Evolutionary conservation across 2,888 invertebrate genomes (phyloP), one percentile per base, ranked within the genome.

Genomic region (Chrysina gloriosa): DNA sequence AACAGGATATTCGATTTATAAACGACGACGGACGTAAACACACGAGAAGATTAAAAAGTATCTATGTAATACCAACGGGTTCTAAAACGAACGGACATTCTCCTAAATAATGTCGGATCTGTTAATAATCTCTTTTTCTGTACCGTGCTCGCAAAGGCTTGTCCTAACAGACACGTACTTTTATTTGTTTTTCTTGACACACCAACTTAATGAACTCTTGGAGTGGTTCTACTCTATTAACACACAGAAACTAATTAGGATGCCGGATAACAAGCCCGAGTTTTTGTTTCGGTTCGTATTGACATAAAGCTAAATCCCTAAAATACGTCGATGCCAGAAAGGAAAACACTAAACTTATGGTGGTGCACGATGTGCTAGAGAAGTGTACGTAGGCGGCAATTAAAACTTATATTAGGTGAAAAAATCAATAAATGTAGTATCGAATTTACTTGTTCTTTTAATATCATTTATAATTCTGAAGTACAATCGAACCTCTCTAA

Each of bases 201-300:
- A 61, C 58, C 58, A 25, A 45, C 58, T 42, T 42, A 61, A 61
- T 42, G 58, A 61, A 42, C 58, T 61, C 42, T 61, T 25, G 16
- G 23, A 61, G 58, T 42, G 42, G 42, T 61, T 61, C 36, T 58
- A 58, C 58, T 27, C 58, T 61, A 61, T 61, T 61, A 61, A 61
- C 58, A 61, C 58, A 61, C 9, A 61, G 58, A 61, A 61, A 61
- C 58, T 61, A 61, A 61, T 61, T 61, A 61, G 58, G 58, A 45
- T 27, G 42, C 19, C 14, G 42, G 27, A 42, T 42, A 42, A 61
- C 58, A 42, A 42, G 42, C 42, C 42, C 16, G 16, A 42, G 42
- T 61, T 61, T 61, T 61, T 61, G 58, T 61, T 61, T 42, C 42
- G 19, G 27, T 6, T 61, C 25, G 25, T 61, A 61, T 27, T 42